Conservation (phyloP, 1,140 invertebrate species). For the Saxidomus purpurata region DNA sequence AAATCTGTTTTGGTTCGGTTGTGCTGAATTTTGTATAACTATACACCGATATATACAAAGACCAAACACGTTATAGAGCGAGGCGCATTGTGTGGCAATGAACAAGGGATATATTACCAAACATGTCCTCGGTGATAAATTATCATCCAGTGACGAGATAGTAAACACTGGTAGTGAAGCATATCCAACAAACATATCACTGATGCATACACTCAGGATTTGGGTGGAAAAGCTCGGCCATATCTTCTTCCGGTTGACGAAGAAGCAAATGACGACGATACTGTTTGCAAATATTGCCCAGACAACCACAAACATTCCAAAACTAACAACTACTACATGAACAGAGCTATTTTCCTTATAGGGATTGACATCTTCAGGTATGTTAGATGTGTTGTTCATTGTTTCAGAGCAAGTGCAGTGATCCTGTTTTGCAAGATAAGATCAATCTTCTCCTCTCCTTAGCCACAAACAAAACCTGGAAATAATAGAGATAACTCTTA, state of each 20-base stretch:
- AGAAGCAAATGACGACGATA: neutral
- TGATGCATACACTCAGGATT: neutral
- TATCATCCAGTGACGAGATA: neutral
- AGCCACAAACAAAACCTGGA: too few relatives aligned
- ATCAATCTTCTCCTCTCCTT: too few relatives aligned
- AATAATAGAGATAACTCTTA: too few relatives aligned
- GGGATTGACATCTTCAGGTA: neutral
- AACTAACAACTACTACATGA: neutral
- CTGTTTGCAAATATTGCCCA: conserved; percentile 18
- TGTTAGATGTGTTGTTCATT: neutral
- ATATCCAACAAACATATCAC: neutral
- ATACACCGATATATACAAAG: neutral
- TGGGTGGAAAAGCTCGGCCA: neutral
- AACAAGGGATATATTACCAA: neutral
- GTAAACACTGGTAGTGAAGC: neutral
- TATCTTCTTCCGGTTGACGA: neutral
- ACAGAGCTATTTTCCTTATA: neutral
- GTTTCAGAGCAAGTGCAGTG: too few relatives aligned
- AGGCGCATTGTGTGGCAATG: neutral
- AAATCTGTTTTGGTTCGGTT: neutral
- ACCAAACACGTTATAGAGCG: neutral
- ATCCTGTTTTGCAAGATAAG: too few relatives aligned
- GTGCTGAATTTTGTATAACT: neutral
- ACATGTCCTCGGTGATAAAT: neutral
- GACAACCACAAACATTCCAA: neutral